A percentile compares a stretch with the other conserved stretches of the same genome.
Evolutionary conservation across 1,140 invertebrate species (phyloP).

Genomic region (Temnothorax longispinosus): DNA sequence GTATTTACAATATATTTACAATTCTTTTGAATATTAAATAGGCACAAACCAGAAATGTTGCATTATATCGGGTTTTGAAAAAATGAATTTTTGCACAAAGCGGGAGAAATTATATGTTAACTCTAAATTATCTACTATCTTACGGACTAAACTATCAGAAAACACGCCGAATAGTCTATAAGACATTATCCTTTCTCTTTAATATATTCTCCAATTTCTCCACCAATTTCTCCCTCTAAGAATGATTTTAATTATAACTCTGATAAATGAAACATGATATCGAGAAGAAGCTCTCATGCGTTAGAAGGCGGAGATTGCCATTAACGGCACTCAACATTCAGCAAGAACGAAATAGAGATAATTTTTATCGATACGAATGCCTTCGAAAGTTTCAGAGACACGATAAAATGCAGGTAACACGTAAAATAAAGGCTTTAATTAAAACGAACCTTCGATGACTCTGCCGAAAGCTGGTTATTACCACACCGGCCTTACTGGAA

Average conservation of each 20-base stretch:
- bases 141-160: slow-evolving; percentile 15
- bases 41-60: not conserved
- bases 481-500: slow-evolving; percentile 93
- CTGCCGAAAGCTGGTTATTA: slow-evolving; percentile 96
- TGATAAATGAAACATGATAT: slow-evolving; percentile 59
- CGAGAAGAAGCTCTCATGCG: slow-evolving; percentile 72
- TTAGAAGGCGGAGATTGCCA: slow-evolving; percentile 66
- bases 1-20: slow-evolving; percentile 53
- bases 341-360: slow-evolving; percentile 74
- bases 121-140: slow-evolving; percentile 9
- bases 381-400: slow-evolving; percentile 44
- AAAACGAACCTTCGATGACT: slow-evolving; percentile 93
- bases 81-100: slow-evolving; percentile 34
- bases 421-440: slow-evolving; percentile 38
- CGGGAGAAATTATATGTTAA: not conserved
- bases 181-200: not conserved
- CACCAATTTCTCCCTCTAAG: slow-evolving; percentile 13
- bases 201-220: not conserved
- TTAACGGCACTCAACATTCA: slow-evolving; percentile 71
- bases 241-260: slow-evolving; percentile 28
- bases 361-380: slow-evolving; percentile 59
- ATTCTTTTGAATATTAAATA: not conserved
- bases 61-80: not conserved
- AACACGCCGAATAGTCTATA: not conserved
- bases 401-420: slow-evolving; percentile 21